These are phyloP conservation scores for Endotricha flammealis DNA, from an alignment of 2,888 invertebrate species.

Conservation along the genomic window DNA sequence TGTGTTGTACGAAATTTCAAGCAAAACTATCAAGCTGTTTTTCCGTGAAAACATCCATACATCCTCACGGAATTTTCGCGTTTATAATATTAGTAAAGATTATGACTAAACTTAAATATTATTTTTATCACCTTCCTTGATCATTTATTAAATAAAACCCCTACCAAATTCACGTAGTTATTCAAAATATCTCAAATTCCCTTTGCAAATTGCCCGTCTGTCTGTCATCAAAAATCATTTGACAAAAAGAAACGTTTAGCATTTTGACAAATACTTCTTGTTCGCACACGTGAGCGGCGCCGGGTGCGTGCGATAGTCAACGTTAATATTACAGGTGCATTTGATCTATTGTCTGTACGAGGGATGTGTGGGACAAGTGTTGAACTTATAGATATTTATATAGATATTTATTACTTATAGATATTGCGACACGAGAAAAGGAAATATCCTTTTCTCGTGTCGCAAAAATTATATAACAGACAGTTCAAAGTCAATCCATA, in stretches of 20 bases:
- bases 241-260: constrained; percentile 2
- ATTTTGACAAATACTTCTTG: constrained; percentile 25
- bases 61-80: too few species aligned
- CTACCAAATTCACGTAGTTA: not conserved
- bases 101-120: too few species aligned
- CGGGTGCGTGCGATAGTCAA: constrained; percentile 45
- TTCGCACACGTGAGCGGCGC: constrained; percentile 26
- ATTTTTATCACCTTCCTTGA: too few species aligned
- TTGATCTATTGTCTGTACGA: constrained; percentile 44
- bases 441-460: not conserved
- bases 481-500: too few species aligned
- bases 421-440: not conserved
- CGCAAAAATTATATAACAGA: not conserved
- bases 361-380: constrained; percentile 26
- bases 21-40: too few species aligned
- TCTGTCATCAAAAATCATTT: constrained; percentile 13
- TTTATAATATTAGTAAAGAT: too few species aligned
- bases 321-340: constrained; percentile 32
- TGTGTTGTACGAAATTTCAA: too few species aligned
- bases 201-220: constrained; percentile 2
- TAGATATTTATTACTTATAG: not conserved
- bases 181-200: constrained; percentile 4
- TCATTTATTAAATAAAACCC: too few species aligned
- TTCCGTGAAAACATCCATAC: too few species aligned
- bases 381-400: constrained; percentile 11